Evolutionary conservation across 2,797 vertebrate genomes (phyloP), one percentile per base, ranked within the genome.

Genomic region (Diceros bicornis): DNA sequence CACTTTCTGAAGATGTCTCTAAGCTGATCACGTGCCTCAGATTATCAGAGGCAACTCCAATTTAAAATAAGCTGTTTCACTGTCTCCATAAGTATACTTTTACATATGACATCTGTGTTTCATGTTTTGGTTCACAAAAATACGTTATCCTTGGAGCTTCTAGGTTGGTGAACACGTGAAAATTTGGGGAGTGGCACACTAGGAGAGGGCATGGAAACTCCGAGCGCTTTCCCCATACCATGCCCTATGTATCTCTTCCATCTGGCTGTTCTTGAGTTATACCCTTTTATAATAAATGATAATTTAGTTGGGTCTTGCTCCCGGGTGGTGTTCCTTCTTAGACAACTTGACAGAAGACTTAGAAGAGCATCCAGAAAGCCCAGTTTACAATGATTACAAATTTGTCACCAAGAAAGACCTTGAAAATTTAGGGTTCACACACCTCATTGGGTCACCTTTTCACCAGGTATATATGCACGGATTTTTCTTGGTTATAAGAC

Each of bases 401-500:
- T 99, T 99, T n/a, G 99, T 99, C 97, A 99, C 99, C 96, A 99
- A 98, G 95, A 99, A 99, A 98, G 99, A 99, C 96, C 99, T 99
- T 96, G 99, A 99, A 87, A 99, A 99, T 97, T 98, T 99, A 96
- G 99, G 99, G 94, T 98, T 99, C 96, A 97, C 99, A 87, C 99
- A 99, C 97, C 99, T 99, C 97, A 99, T 99, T 95, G 99, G 99
- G 23, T 99, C 99, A 0, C 98, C 99, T 77, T 98, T 99, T 66
- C 99, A 99, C 91, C 98, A 99, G 96, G 99, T 99, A 11, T 99
- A 99, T 98, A 99, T 99, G 99, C 99, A 99, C 64, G 99, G 99
- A 78, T 99, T 98, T 97, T 99, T 99, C 98, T 99, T 99, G 99
- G 99, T 99, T 98, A 99, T 99, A 97, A 98, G 99, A 91, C 99